Base-by-base conservation (phyloP, 2,888 invertebrate genomes). In the Synergus japonicus region DNA sequence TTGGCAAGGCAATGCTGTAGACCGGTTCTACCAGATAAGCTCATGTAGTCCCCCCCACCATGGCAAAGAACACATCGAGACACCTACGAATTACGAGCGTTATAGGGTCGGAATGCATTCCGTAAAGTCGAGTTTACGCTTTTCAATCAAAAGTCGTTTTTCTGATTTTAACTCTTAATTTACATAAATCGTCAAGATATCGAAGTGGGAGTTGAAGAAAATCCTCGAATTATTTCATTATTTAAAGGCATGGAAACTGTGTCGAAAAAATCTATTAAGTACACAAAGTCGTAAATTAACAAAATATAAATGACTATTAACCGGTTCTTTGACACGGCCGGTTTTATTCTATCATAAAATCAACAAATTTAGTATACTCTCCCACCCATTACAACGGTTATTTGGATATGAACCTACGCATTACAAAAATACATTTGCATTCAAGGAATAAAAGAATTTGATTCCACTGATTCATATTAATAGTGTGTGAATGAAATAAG, bases 1-100 rank as follows among this genome's bases (percentile, higher is more conserved):
- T 76, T 81, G 81, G 80, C 84, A 83, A 83, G 80, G 85, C 83
- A 83, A 83, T 79, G 82, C 63, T 82, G 78, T 81, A 83, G 89
- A 89, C 89, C 89, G 89, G 89, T 89, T 89, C 83, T 85, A 86
- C 89, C 81, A 87, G 86, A 85, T 86, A 87, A 85, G 79, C 81
- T 78, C 65, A 84, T 83, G 79, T 79, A 82, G 49, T 8, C 73
- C 73, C 73, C 73, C 73, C 73, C 73, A n/a, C 49, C 46, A 46
- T 29, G 37, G 4, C 37, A 73, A 37, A 37, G 37, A 49, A 73
- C 58, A 58, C 65, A 22, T 18, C 66, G 66, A 82, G 76, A 82
- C 82, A 82, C 79, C 82, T 67, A 80, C 80, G 80, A 82, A 80
- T 78, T 73, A 73, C 43, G 43, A 58, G 65, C 54, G 18, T 73